Evolutionary conservation across 2,888 invertebrate species (phyloP).

Genomic region (Pristionchus fissidentatus): DNA sequence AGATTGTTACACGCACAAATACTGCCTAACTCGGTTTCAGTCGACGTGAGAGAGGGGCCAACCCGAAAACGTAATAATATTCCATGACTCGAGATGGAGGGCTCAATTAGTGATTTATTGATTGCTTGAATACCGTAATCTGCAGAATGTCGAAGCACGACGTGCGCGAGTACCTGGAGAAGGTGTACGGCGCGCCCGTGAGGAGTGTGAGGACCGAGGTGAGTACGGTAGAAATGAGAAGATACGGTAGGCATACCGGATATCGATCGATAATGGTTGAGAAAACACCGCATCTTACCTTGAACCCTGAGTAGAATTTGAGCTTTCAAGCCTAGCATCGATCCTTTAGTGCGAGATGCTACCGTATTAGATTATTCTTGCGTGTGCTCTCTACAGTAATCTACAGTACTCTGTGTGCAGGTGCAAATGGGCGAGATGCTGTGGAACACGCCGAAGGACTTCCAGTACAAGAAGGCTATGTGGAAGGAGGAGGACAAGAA

Average conservation of each 20-base stretch:
- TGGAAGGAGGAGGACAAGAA: slow-evolving; percentile 75
- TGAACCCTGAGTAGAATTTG: no score
- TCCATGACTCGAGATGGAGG: no score
- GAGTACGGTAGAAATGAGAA: slow-evolving; percentile 31
- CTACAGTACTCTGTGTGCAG: slow-evolving; percentile 50
- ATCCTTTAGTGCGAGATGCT: no score
- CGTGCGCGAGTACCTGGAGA: slow-evolving; percentile 92
- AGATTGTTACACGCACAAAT: no score
- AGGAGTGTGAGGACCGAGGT: slow-evolving; percentile 83
- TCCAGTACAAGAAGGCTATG: slow-evolving; percentile 66
- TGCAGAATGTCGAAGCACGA: slow-evolving; percentile 91
- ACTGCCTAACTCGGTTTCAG: no score
- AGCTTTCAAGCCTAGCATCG: no score
- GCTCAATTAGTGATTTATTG: no score
- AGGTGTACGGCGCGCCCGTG: slow-evolving; percentile 91
- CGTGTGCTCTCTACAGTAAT: no score
- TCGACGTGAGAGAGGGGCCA: background rate
- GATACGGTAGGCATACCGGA: background rate
- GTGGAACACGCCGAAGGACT: slow-evolving; percentile 63
- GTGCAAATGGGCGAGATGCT: slow-evolving; percentile 71
- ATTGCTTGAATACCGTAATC: no score
- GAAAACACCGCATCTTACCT: no score
- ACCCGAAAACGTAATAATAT: background rate
- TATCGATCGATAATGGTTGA: background rate
- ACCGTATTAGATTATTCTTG: no score